phyloP scores from a whole-genome alignment of 2,797 vertebrate species.

The Stomatorhinus walkeri region DNA sequence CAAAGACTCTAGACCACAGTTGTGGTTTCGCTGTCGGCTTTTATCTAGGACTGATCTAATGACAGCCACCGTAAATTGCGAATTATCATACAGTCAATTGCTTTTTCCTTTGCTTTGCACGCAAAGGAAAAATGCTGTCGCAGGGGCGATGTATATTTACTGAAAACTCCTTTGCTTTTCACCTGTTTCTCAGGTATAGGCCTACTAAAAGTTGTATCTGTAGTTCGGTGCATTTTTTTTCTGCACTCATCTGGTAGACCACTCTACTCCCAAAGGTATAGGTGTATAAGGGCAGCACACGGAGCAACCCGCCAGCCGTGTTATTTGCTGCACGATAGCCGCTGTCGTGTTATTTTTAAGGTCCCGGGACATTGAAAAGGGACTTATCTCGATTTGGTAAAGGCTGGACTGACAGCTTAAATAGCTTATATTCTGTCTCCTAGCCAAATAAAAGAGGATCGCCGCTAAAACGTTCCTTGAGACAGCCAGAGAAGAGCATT shows the following conservation, averaged over 20 bases:
- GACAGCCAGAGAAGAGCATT: neutral
- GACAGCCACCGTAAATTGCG: neutral
- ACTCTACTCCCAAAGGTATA: neutral
- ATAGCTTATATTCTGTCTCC: neutral
- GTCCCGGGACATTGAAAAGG: neutral
- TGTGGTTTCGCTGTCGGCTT: neutral
- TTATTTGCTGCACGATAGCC: neutral
- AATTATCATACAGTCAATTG: neutral
- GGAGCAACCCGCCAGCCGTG: neutral
- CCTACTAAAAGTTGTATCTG: neutral
- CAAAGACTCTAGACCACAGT: neutral
- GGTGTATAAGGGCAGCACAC: neutral
- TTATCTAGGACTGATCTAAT: neutral
- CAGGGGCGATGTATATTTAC: neutral
- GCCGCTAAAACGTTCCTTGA: neutral
- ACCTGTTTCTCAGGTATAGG: neutral
- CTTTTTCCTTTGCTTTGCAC: too few relatives aligned
- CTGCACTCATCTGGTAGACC: neutral
- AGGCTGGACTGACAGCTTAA: neutral
- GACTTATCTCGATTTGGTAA: neutral
- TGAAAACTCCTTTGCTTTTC: neutral
- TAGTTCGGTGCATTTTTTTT: neutral
- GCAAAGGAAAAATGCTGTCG: neutral
- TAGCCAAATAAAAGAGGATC: neutral
- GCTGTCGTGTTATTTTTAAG: neutral